These are phyloP conservation scores for Ceramica pisi DNA, from an alignment of 2,888 invertebrate species.

Conservation along the genomic window DNA sequence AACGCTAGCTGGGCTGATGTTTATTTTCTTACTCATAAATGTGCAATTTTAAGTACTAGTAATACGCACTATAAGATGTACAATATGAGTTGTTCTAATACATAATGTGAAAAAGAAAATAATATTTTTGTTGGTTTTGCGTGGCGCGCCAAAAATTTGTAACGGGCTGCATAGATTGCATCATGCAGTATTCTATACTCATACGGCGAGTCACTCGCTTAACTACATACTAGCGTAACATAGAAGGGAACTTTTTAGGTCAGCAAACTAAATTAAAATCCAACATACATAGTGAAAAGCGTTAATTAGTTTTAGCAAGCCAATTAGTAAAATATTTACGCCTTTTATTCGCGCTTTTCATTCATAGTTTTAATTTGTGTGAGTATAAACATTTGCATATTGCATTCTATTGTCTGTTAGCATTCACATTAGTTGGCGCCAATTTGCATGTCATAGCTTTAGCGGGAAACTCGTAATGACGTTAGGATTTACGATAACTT, in stretches of 20 bases:
- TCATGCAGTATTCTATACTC: conserved; percentile 41
- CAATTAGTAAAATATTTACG: conserved; percentile 10
- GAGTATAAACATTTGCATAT: neutral
- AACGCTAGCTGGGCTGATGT: neutral
- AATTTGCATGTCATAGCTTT: conserved; percentile 1
- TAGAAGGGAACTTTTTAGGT: conserved; percentile 33
- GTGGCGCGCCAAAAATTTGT: conserved; percentile 37
- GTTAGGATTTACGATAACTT: neutral
- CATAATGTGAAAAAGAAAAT: neutral
- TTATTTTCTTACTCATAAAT: neutral
- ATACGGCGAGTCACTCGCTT: neutral
- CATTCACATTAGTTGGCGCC: neutral
- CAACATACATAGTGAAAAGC: conserved; percentile 1
- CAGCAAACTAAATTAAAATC: conserved; percentile 28
- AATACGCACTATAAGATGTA: neutral
- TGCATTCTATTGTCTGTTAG: neutral
- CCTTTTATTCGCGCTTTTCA: conserved; percentile 4
- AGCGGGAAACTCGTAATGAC: conserved; percentile 8
- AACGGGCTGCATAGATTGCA: conserved; percentile 57
- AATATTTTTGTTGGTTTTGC: neutral
- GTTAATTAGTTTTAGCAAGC: conserved; percentile 33
- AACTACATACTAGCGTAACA: neutral
- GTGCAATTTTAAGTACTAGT: neutral
- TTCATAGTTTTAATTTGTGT: conserved; percentile 21
- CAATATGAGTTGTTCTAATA: neutral